Conservation (phyloP, 2,888 invertebrate genomes). For the Diarsia rubi region DNA sequence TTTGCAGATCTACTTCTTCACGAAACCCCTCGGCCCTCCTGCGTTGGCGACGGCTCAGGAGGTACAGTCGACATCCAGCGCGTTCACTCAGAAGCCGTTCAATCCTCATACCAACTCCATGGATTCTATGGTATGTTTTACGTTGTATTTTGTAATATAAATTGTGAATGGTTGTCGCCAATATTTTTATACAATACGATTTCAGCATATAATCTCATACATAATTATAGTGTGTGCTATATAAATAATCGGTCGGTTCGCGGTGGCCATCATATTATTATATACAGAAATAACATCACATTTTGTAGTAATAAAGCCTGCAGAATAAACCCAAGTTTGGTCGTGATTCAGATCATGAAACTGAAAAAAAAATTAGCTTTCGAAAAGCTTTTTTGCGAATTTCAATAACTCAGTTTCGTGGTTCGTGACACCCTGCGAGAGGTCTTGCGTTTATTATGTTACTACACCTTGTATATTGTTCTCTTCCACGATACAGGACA, state of each 20-base stretch:
- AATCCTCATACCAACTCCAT: constrained; percentile 75
- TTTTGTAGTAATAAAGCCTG: neutral
- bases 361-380: no score
- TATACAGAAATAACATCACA: neutral
- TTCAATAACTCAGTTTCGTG: neutral
- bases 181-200: neutral
- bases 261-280: no score
- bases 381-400: no score
- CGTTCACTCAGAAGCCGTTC: constrained; percentile 84
- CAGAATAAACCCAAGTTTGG: no score
- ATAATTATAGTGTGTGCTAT: no score
- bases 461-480: neutral
- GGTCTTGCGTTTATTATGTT: neutral
- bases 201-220: neutral
- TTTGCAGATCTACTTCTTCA: constrained; percentile 86
- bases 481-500: constrained; percentile 77
- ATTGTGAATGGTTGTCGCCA: neutral
- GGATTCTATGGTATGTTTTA: constrained; percentile 79
- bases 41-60: constrained; percentile 84
- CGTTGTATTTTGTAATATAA: neutral
- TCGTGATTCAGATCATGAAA: no score
- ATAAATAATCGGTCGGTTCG: no score
- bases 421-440: neutral
- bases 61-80: constrained; percentile 76
- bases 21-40: constrained; percentile 85